Evolutionary conservation across 2,113 vertebrate species (phyloP).

Genomic region (western clawed frog (Xenopus tropicalis)): DNA sequence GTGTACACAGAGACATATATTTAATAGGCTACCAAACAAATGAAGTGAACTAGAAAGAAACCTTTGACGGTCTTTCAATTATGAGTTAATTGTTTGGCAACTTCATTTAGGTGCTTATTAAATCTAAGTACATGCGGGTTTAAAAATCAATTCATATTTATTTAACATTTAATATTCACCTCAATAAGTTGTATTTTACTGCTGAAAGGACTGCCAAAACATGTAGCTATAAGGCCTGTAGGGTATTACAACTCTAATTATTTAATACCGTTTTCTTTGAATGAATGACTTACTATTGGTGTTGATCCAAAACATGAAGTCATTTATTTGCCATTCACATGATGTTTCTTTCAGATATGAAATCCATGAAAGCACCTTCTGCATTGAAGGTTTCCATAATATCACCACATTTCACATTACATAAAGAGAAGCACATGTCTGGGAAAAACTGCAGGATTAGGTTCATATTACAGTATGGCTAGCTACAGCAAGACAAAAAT

Average conservation of each 20-base stretch:
- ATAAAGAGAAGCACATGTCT: not conserved
- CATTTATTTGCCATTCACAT: conserved; percentile 4
- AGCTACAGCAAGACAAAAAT: not conserved
- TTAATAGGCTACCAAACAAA: too few species aligned
- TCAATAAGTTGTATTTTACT: conserved; percentile 36
- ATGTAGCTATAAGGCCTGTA: conserved; percentile 21
- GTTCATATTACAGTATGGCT: not conserved
- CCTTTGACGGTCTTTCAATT: conserved; percentile 2
- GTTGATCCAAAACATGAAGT: conserved; percentile 11
- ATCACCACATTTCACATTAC: not conserved
- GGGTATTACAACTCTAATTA: conserved; percentile 21
- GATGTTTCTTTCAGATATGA: not conserved
- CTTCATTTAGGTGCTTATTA: conserved; percentile 32
- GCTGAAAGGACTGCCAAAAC: conserved; percentile 24
- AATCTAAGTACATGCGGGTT: conserved; percentile 26
- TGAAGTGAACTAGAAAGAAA: too few species aligned
- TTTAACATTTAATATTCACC: conserved; percentile 40
- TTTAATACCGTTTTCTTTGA: conserved; percentile 11
- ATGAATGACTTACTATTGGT: conserved; percentile 4
- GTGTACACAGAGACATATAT: too few species aligned
- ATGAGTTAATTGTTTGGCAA: conserved; percentile 36
- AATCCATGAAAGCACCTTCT: not conserved
- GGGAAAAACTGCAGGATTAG: not conserved
- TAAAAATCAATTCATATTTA: conserved; percentile 42
- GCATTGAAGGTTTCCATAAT: not conserved